Evolutionary conservation across 2,888 invertebrate genomes (phyloP).

Genomic region (Melanargia galathea): DNA sequence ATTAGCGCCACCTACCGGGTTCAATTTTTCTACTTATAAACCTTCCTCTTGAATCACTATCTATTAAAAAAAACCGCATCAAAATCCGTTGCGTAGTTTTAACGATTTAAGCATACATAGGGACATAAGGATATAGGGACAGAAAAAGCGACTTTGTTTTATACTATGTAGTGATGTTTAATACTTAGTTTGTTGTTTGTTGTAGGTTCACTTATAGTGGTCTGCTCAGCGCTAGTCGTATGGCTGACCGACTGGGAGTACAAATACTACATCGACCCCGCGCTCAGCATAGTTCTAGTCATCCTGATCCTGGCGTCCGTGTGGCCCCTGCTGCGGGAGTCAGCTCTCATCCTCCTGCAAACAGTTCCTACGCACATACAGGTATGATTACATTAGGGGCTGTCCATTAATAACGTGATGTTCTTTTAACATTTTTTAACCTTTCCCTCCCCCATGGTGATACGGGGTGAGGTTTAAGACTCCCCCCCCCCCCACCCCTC

Average conservation of each 20-base stretch:
- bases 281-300: conserved; percentile 94
- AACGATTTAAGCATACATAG: no score
- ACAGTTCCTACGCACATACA: conserved; percentile 99
- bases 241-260: conserved; percentile 92
- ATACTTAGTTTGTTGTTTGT: conserved; percentile 13
- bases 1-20: no score
- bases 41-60: no score
- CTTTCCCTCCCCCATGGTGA: no score
- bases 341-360: conserved; percentile 96
- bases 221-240: conserved; percentile 90
- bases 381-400: conserved; percentile 58
- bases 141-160: not conserved
- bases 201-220: conserved; percentile 92
- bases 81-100: no score
- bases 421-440: no score
- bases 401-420: no score
- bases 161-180: not conserved
- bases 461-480: no score
- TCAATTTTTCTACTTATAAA: no score
- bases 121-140: no score
- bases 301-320: conserved; percentile 92
- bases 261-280: conserved; percentile 96
- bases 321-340: conserved; percentile 96
- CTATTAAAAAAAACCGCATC: no score
- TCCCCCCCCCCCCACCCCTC: no score